A percentile compares a stretch with the other conserved stretches of the same genome.
phyloP scores from a whole-genome alignment of 2,888 invertebrate genomes.

The Synanthedon vespiformis region DNA sequence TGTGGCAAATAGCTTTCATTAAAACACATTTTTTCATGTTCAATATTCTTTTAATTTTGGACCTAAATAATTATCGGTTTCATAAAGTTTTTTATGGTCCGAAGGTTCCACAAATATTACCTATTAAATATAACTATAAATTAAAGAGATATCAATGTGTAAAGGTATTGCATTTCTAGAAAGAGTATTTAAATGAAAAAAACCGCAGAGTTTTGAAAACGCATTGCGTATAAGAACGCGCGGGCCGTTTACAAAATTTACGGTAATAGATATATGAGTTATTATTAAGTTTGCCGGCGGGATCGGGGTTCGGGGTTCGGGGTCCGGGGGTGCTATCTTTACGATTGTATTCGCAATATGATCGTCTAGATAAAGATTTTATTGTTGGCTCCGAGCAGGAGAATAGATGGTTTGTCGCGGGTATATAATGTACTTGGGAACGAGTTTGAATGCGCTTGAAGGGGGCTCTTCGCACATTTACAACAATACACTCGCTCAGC shows the following conservation, averaged over 20 bases:
- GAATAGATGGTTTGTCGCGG: background rate
- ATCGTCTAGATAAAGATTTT: constrained; percentile 35
- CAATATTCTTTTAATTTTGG: no score
- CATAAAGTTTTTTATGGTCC: no score
- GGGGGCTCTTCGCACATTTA: no score
- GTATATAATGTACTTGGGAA: background rate
- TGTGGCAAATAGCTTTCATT: no score
- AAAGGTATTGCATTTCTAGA: no score
- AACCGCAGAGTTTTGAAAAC: background rate
- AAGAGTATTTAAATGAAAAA: background rate
- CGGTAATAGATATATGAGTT: constrained; percentile 52
- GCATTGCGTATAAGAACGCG: background rate
- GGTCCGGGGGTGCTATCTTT: constrained; percentile 25
- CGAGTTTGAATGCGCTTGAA: no score
- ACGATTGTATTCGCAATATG: constrained; percentile 38
- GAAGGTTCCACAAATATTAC: no score
- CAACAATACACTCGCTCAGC: no score
- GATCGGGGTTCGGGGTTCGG: constrained; percentile 1
- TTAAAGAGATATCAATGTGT: no score
- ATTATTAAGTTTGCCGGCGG: constrained; percentile 37
- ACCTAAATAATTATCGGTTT: no score
- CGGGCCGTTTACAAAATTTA: constrained; percentile 27
- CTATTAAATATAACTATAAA: no score
- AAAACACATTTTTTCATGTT: no score
- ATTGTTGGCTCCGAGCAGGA: constrained; percentile 28